A percentile compares a stretch with the other conserved stretches of the same genome.
phyloP scores from a whole-genome alignment of 2,888 invertebrate species.

The Pherbina coryleti region DNA sequence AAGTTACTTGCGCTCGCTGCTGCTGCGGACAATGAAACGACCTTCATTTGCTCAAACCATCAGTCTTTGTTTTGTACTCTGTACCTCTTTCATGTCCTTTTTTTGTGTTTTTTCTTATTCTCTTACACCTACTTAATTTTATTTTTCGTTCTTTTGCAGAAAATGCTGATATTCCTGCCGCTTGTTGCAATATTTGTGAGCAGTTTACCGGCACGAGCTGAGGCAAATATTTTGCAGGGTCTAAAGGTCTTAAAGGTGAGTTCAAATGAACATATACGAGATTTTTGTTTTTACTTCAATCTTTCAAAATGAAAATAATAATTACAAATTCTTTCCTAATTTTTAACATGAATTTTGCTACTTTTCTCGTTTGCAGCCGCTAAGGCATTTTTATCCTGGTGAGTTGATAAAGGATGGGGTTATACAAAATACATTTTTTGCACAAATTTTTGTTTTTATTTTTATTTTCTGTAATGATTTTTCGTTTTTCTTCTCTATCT shows the following conservation, averaged over 20 bases:
- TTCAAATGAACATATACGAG: neutral
- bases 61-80: neutral
- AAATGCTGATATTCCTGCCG: slow-evolving; percentile 69
- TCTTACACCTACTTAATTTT: slow-evolving; percentile 18
- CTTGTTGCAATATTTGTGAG: slow-evolving; percentile 67
- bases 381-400: slow-evolving; percentile 55
- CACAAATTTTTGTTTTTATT: neutral
- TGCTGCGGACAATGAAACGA: slow-evolving; percentile 10
- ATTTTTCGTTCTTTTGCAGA: slow-evolving; percentile 56
- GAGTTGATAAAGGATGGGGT: slow-evolving; percentile 42
- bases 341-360: neutral
- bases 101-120: neutral
- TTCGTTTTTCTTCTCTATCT: neutral
- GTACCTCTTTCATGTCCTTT: neutral
- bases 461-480: neutral
- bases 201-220: slow-evolving; percentile 63
- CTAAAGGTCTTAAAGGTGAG: slow-evolving; percentile 66
- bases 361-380: slow-evolving; percentile 45
- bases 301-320: slow-evolving; percentile 18
- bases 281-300: neutral
- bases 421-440: neutral
- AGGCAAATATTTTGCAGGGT: slow-evolving; percentile 65
- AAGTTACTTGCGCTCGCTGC: neutral
- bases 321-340: slow-evolving; percentile 16
- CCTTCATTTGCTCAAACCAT: slow-evolving; percentile 62